Evolutionary conservation across 2,888 invertebrate species (phyloP).

Genomic region (Euproctis similis): DNA sequence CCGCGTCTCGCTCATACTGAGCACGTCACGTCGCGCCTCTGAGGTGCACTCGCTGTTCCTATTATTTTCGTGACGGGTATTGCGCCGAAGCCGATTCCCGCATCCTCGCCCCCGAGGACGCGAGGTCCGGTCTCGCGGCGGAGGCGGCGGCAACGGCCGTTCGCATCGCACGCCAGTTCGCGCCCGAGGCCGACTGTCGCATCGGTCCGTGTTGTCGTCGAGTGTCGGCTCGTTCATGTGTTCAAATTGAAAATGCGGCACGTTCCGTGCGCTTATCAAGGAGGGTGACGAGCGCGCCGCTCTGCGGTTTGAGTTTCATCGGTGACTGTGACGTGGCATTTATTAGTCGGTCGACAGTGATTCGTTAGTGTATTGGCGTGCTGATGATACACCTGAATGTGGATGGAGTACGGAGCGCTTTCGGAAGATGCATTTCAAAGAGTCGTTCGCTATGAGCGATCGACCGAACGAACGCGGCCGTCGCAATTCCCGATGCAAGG

Average conservation of each 20-base stretch:
- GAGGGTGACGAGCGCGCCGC: slow-evolving; percentile 39
- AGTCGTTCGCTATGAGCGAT: slow-evolving; percentile 75
- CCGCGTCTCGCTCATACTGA: slow-evolving; percentile 76
- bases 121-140: slow-evolving; percentile 73
- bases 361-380: slow-evolving; percentile 60
- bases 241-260: slow-evolving; percentile 60
- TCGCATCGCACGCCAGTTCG: slow-evolving; percentile 71
- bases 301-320: slow-evolving; percentile 30
- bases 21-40: slow-evolving; percentile 73
- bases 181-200: slow-evolving; percentile 69
- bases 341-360: slow-evolving; percentile 58
- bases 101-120: slow-evolving; percentile 74
- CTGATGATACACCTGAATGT: slow-evolving; percentile 71
- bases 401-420: slow-evolving; percentile 64
- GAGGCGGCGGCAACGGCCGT: slow-evolving; percentile 70
- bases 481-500: slow-evolving; percentile 73
- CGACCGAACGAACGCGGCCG: slow-evolving; percentile 73
- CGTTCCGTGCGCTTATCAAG: slow-evolving; percentile 47
- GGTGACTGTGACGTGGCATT: slow-evolving; percentile 37
- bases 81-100: slow-evolving; percentile 76
- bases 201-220: slow-evolving; percentile 61
- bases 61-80: slow-evolving; percentile 77
- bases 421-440: slow-evolving; percentile 75
- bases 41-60: slow-evolving; percentile 76
- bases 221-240: slow-evolving; percentile 49